Evolutionary conservation across 2,113 vertebrate species (phyloP).

Genomic region (Riparia riparia): DNA sequence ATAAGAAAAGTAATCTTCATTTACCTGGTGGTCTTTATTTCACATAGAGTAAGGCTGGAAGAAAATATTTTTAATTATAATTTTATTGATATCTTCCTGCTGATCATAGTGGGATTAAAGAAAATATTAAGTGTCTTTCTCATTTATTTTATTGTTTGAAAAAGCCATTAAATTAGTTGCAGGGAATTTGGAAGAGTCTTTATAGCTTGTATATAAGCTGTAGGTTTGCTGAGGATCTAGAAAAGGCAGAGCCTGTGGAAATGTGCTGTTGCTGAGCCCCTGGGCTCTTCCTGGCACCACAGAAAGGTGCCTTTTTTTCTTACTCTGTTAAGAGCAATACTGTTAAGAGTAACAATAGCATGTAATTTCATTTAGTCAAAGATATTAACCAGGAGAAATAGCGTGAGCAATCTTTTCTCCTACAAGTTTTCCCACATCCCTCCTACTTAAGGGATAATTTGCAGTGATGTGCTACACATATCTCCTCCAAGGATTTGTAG

Average conservation of each 20-base stretch:
- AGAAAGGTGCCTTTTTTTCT: background rate
- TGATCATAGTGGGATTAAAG: background rate
- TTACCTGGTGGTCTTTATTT: background rate
- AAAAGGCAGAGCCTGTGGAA: background rate
- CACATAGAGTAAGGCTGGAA: background rate
- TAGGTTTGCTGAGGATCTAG: background rate
- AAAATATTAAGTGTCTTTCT: background rate
- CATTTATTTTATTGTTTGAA: background rate
- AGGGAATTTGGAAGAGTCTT: background rate
- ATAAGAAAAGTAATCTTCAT: background rate
- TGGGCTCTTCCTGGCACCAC: fast-evolving
- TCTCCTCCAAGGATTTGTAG: background rate
- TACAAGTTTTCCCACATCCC: background rate
- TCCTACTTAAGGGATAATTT: background rate
- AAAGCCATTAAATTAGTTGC: background rate
- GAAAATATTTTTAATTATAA: background rate
- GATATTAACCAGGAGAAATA: background rate
- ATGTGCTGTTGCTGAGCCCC: background rate
- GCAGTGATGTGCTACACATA: background rate
- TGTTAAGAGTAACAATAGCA: background rate
- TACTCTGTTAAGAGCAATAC: background rate
- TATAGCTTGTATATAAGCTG: background rate
- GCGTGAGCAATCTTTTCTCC: background rate
- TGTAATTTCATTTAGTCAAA: background rate
- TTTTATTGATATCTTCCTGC: background rate